Evolutionary conservation across 2,113 vertebrate genomes (phyloP).

Genomic region (human (Homo sapiens)): DNA sequence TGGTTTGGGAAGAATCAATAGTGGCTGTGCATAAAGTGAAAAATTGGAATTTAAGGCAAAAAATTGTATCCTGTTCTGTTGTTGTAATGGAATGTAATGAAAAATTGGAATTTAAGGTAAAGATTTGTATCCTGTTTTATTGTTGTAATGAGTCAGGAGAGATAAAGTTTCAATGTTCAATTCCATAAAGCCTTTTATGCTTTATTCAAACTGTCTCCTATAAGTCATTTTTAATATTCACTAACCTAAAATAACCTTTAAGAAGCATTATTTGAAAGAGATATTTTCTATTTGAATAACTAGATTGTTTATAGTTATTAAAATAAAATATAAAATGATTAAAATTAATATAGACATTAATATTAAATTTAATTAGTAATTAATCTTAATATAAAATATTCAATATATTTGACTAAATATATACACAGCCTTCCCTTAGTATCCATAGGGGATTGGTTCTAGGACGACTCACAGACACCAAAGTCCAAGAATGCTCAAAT

Average conservation of each 20-base stretch:
- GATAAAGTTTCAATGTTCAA: conserved; percentile 5
- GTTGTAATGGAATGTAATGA: background rate
- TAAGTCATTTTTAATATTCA: conserved; percentile 6
- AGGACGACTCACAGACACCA: background rate
- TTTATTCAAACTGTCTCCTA: background rate
- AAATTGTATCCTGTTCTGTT: background rate
- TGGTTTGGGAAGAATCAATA: background rate
- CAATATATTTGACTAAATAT: background rate
- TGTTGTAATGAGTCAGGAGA: background rate
- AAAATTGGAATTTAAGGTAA: conserved; percentile 21
- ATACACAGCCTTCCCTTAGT: background rate
- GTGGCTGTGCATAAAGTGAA: background rate
- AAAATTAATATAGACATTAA: conserved; percentile 21
- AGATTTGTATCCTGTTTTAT: background rate
- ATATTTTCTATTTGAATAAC: background rate
- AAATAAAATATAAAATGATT: conserved; percentile 1
- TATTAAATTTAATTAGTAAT: conserved; percentile 28
- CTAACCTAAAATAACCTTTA: conserved; percentile 11
- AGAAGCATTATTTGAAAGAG: background rate
- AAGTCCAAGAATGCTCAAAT: background rate
- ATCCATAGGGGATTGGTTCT: background rate
- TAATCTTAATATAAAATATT: background rate
- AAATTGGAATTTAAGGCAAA: conserved; percentile 20
- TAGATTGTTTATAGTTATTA: conserved; percentile 28
- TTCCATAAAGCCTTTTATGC: background rate